Percentiles rank a stretch among this genome's conserved stretches.
Conservation (phyloP, 2,888 invertebrate species). For the Gortyna flavago region DNA sequence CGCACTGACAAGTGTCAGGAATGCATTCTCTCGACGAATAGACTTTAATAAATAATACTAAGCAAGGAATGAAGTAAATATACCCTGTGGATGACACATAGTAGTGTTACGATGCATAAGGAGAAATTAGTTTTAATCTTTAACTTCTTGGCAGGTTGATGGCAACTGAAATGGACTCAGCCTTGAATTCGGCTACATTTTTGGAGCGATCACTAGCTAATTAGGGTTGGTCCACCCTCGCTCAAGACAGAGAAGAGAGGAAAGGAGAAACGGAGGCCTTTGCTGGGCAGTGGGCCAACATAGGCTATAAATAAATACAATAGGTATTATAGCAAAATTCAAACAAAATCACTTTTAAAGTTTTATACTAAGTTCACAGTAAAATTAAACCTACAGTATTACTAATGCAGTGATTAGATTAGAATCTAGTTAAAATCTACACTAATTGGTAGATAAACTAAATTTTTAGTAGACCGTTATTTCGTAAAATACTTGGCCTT, state of each 20-base stretch:
- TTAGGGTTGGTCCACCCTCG: not conserved
- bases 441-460: constrained; percentile 38
- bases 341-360: not conserved
- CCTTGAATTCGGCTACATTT: not conserved
- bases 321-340: not conserved
- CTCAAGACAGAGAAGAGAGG: not conserved
- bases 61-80: not conserved
- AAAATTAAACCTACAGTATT: not conserved
- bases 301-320: not conserved
- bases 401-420: constrained; percentile 56
- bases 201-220: not conserved
- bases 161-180: not conserved
- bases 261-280: not conserved
- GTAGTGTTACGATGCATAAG: not conserved
- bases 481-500: not conserved
- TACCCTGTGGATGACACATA: constrained; percentile 8
- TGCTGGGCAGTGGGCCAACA: not conserved
- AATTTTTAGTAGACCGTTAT: constrained; percentile 15
- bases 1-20: not conserved
- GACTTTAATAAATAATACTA: not conserved
- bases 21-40: not conserved
- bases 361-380: constrained; percentile 3
- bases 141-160: not conserved
- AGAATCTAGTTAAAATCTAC: constrained; percentile 32
- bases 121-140: no score